These are phyloP conservation scores for Coenonympha arcania DNA, from an alignment of 2,888 invertebrate genomes.

Conservation along the genomic window DNA sequence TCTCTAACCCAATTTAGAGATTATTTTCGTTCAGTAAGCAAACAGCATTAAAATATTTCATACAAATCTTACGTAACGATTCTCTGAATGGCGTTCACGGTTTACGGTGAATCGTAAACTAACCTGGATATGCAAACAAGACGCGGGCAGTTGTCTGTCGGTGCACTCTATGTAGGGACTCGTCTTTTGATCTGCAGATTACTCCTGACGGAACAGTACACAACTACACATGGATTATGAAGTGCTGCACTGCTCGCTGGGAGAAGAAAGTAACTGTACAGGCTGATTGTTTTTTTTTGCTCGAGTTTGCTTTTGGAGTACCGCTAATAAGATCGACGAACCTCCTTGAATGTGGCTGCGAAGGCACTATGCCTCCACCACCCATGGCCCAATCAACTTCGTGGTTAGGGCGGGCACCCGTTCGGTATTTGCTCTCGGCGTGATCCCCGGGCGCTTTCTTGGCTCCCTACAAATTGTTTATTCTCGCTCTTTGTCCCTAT, in stretches of 20 bases:
- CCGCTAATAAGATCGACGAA: too few species aligned
- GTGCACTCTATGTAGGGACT: conserved; percentile 16
- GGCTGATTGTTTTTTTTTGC: too few species aligned
- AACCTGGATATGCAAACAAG: conserved; percentile 19
- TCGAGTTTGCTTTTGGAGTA: too few species aligned
- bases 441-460: too few species aligned
- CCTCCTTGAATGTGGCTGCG: too few species aligned
- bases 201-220: conserved; percentile 23
- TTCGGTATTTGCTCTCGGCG: too few species aligned
- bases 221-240: conserved; percentile 23
- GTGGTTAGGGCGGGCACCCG: too few species aligned
- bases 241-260: conserved; percentile 20
- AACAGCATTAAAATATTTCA: not conserved
- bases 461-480: too few species aligned
- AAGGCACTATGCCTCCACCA: too few species aligned
- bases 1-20: not conserved
- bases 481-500: too few species aligned
- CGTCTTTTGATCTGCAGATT: conserved; percentile 29
- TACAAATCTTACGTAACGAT: conserved; percentile 15
- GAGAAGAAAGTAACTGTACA: not conserved
- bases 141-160: conserved; percentile 12
- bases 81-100: conserved; percentile 18
- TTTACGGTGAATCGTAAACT: conserved; percentile 24
- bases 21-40: not conserved
- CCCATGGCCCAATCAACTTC: too few species aligned